These are phyloP conservation scores for Ostrea denselamellosa DNA, from an alignment of 1,140 invertebrate species.

Conservation along the genomic window DNA sequence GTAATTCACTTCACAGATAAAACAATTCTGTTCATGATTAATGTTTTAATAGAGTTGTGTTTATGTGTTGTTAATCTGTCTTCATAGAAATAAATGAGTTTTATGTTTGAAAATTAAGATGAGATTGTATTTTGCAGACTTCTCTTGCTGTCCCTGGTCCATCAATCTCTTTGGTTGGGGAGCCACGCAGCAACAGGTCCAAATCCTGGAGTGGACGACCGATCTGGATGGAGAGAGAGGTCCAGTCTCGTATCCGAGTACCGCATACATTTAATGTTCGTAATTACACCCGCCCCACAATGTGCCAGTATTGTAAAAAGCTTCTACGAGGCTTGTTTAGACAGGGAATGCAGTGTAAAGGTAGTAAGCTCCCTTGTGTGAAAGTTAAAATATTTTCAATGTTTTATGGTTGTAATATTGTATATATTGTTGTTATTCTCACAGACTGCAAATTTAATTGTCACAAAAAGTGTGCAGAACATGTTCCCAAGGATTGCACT, in stretches of 20 bases:
- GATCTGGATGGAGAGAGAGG: conserved; percentile 87
- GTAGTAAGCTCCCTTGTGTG: conserved; percentile 63
- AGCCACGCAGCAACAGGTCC: conserved; percentile 80
- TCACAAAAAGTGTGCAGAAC: conserved; percentile 97
- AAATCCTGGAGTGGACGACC: conserved; percentile 88
- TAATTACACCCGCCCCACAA: conserved; percentile 95
- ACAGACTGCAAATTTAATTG: conserved; percentile 98
- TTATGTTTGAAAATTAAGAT: background rate
- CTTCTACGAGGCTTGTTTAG: conserved; percentile 96
- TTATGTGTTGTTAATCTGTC: background rate
- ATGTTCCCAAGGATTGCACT: conserved; percentile 96
- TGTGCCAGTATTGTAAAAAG: conserved; percentile 97
- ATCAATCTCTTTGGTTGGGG: conserved; percentile 58
- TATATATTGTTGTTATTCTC: conserved; percentile 41
- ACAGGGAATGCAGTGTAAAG: conserved; percentile 97
- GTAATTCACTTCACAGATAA: too few species aligned
- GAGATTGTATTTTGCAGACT: conserved; percentile 61
- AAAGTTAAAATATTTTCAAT: background rate
- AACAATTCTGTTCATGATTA: too few species aligned
- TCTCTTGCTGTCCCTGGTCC: conserved; percentile 65
- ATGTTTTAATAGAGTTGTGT: background rate
- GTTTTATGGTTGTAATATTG: background rate
- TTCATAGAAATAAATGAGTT: background rate
- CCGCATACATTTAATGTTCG: conserved; percentile 90
- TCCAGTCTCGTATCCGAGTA: conserved; percentile 85